Conservation (phyloP, 2,888 invertebrate genomes). For the Cyaniris semiargus region DNA sequence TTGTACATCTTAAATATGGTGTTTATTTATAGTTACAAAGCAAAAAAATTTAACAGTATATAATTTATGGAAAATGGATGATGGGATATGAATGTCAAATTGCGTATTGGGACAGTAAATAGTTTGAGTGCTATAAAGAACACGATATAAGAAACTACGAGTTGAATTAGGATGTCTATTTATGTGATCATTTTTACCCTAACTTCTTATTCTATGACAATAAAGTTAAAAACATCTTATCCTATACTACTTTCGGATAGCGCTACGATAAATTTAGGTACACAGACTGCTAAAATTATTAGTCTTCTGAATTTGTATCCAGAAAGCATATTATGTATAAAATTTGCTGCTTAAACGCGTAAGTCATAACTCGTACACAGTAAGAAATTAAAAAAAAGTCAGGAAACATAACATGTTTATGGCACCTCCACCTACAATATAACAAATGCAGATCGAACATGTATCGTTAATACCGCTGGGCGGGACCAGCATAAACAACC, state of each 20-base stretch:
- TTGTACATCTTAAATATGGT: too few species aligned
- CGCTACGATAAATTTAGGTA: not conserved
- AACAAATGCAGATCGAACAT: conserved; percentile 39
- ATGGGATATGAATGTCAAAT: too few species aligned
- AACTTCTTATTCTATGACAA: too few species aligned
- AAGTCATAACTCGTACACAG: not conserved
- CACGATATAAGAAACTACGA: too few species aligned
- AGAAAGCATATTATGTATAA: not conserved
- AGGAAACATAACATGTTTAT: conserved; percentile 25
- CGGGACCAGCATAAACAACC: conserved; percentile 73
- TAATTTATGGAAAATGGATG: too few species aligned
- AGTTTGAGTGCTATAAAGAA: too few species aligned
- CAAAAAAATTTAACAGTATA: too few species aligned
- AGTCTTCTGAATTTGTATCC: not conserved
- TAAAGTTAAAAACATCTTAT: too few species aligned
- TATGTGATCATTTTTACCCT: too few species aligned
- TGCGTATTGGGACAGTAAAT: too few species aligned
- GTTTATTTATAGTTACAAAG: too few species aligned
- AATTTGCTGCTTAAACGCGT: not conserved
- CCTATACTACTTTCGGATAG: not conserved
- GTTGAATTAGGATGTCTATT: too few species aligned
- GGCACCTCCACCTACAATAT: conserved; percentile 12
- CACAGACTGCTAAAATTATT: not conserved
- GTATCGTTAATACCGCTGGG: conserved; percentile 69
- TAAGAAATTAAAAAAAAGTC: not conserved